Percentiles rank a stretch among this genome's conserved stretches.
Evolutionary conservation across 1,140 invertebrate genomes (phyloP).

Genomic region (Drosophila fuyamai): DNA sequence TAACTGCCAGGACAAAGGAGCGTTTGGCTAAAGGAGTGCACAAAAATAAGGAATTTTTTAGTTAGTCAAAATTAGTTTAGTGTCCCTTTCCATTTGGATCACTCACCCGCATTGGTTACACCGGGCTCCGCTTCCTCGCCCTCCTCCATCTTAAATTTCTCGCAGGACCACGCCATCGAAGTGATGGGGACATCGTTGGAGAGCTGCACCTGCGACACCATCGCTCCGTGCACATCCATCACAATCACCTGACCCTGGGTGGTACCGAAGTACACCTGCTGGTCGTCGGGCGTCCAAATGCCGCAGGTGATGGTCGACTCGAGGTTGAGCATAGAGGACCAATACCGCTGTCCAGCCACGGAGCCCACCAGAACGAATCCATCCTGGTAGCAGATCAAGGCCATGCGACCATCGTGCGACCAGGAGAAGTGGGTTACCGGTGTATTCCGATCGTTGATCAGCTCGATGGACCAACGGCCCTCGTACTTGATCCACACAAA

Average conservation of each 20-base stretch:
- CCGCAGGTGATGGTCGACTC: conserved; percentile 97
- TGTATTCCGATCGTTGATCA: conserved; percentile 98
- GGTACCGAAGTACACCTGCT: conserved; percentile 98
- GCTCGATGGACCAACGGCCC: conserved; percentile 98
- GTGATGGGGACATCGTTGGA: conserved; percentile 92
- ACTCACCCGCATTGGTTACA: conserved; percentile 85
- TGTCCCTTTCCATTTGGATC: neutral
- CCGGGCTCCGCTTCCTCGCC: conserved; percentile 89
- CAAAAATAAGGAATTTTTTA: neutral
- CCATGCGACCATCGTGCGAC: conserved; percentile 99
- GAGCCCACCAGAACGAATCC: conserved; percentile 98
- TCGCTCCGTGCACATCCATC: conserved; percentile 97
- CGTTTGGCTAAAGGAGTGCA: conserved; percentile 85
- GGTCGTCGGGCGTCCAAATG: conserved; percentile 98
- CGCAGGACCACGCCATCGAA: conserved; percentile 97
- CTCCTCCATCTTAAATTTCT: conserved; percentile 99
- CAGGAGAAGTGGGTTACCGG: conserved; percentile 98
- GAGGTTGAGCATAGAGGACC: conserved; percentile 98
- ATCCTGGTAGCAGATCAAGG: conserved; percentile 99
- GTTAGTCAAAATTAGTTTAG: neutral
- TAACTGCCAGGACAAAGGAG: conserved; percentile 93
- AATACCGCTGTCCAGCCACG: conserved; percentile 98
- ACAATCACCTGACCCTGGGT: conserved; percentile 96
- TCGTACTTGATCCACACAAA: conserved; percentile 99
- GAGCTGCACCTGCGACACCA: conserved; percentile 96